Percentiles rank a stretch among this genome's conserved stretches.
Evolutionary conservation across 2,797 vertebrate species (phyloP).

Genomic region (Poliocrania exsul): DNA sequence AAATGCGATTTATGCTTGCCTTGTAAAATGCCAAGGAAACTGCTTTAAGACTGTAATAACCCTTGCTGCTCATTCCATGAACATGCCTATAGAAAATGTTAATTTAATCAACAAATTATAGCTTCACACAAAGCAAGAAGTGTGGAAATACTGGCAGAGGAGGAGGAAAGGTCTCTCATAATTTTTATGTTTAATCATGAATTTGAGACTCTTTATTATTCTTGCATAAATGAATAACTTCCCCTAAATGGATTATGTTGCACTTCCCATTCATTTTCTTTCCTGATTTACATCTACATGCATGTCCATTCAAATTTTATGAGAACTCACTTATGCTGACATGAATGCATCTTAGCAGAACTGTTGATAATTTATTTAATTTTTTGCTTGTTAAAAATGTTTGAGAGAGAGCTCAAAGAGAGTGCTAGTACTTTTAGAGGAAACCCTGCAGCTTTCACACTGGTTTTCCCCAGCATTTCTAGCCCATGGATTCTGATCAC

Average conservation of each 20-base stretch:
- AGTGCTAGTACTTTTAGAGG: background rate
- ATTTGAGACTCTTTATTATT: slow-evolving; percentile 44
- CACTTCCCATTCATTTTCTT: slow-evolving; percentile 32
- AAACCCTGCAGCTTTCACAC: slow-evolving; percentile 34
- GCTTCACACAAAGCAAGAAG: slow-evolving; percentile 42
- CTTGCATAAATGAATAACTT: slow-evolving; percentile 39
- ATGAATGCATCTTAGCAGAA: slow-evolving; percentile 52
- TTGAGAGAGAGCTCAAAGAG: slow-evolving; percentile 13
- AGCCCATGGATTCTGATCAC: background rate
- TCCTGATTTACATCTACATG: slow-evolving; percentile 39
- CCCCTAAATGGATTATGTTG: slow-evolving; percentile 36
- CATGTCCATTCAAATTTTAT: slow-evolving; percentile 39
- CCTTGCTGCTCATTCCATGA: slow-evolving; percentile 49
- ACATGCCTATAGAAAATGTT: slow-evolving; percentile 54
- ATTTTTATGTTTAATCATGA: slow-evolving; percentile 41
- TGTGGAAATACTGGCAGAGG: slow-evolving; percentile 20
- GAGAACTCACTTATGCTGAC: slow-evolving; percentile 43
- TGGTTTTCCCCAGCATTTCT: slow-evolving; percentile 24
- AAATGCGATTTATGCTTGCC: slow-evolving; percentile 54
- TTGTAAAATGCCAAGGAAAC: slow-evolving; percentile 61
- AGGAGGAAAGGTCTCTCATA: background rate
- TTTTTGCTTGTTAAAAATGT: background rate
- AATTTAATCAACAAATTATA: slow-evolving; percentile 67
- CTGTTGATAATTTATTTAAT: background rate
- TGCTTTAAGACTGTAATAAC: slow-evolving; percentile 59